Evolutionary conservation across 2,888 invertebrate genomes (phyloP), one percentile per base, ranked within the genome.

Genomic region (Drosophila melanocephala): DNA sequence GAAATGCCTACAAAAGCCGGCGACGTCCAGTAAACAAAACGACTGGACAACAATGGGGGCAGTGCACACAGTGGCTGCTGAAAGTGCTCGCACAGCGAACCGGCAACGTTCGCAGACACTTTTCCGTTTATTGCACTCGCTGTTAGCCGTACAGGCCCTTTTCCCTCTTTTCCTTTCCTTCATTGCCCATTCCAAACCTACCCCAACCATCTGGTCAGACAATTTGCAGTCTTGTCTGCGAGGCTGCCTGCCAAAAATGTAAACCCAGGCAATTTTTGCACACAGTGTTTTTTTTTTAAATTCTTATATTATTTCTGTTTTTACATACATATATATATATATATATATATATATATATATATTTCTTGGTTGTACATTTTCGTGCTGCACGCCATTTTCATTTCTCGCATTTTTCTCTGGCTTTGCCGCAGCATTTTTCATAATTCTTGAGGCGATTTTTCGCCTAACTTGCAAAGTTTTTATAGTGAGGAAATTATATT

Each of bases 311-410:
- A 51, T 42, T 47, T 67, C 59, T 64, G 53, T 35, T 60, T 53
- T 57, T n/a, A 28, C 35, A 55, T 16, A 35, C 26, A 35, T n/a
- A n/a, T n/a, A n/a, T 33, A 56, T 63, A 70, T 76, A 72, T 68
- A 44, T 67, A 10, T 39, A 39, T 4, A 9, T 19, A 4, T 39
- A n/a, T n/a, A n/a, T 3, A 0, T 44, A 5, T 39, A 19, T 19
- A 9, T 33, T 37, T 37, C 6, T 37, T 58, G 66, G 56, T 68
- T 77, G 76, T 70, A 81, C 78, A 81, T 87, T 87, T 89, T 89
- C 88, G 83, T 88, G 88, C 83, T 63, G 70, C 90, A 88, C 88
- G 88, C 84, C 78, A 90, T 87, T 83, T 86, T 89, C 73, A 75
- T 78, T 75, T 75, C 65, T 58, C 75, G 57, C 70, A 71, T 79